Conservation (phyloP, 1,140 invertebrate genomes). For the Lucilia sericata region DNA sequence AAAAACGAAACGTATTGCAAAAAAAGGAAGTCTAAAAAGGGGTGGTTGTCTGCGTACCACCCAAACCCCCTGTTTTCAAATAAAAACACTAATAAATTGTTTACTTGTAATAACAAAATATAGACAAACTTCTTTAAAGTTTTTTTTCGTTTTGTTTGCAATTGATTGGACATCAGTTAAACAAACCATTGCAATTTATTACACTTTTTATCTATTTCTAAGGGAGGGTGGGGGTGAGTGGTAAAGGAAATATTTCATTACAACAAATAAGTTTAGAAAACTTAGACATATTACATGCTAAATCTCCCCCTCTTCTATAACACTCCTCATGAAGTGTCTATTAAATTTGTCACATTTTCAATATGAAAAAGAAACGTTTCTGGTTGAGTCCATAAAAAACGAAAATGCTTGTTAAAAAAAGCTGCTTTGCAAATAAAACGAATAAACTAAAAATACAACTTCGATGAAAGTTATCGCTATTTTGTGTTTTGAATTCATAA, state of each 20-base stretch:
- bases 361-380: no score
- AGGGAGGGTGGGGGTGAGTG: neutral
- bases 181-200: constrained; percentile 43
- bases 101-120: neutral
- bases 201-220: constrained; percentile 17
- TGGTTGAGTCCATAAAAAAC: no score
- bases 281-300: neutral
- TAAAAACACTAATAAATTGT: constrained; percentile 38
- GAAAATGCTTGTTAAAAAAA: neutral
- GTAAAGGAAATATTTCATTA: neutral
- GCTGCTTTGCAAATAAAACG: neutral
- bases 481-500: constrained; percentile 38
- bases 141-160: constrained; percentile 9
- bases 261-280: neutral
- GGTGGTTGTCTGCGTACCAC: neutral
- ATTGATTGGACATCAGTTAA: constrained; percentile 39
- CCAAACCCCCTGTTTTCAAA: neutral
- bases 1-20: neutral
- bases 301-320: neutral
- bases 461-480: constrained; percentile 22
- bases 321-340: neutral
- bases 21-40: neutral
- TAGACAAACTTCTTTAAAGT: neutral
- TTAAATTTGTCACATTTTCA: constrained; percentile 34
- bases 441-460: neutral